phyloP scores from a whole-genome alignment of 2,888 invertebrate genomes.

The Bugula neritina region DNA sequence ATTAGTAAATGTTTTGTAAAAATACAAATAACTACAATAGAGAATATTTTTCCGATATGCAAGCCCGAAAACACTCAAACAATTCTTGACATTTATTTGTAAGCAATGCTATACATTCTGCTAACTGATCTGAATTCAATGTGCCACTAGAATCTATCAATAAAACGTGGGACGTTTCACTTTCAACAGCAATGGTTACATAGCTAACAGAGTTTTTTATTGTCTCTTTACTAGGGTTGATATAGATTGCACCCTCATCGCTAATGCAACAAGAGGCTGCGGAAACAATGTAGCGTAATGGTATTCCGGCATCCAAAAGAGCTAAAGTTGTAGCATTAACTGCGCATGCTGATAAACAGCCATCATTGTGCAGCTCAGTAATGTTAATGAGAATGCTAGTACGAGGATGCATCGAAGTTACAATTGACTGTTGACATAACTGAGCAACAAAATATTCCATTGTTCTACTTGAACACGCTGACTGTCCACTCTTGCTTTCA shows the following conservation, averaged over 20 bases:
- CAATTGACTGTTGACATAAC: conserved; percentile 69
- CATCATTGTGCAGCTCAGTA: conserved; percentile 75
- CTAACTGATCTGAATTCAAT: neutral
- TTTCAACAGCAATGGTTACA: conserved; percentile 45
- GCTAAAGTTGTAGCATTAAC: conserved; percentile 79
- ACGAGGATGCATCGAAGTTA: conserved; percentile 70
- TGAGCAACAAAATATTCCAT: conserved; percentile 70
- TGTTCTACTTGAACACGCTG: conserved; percentile 66
- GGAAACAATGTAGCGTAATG: conserved; percentile 74
- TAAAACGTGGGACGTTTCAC: conserved; percentile 28
- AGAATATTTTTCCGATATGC: neutral
- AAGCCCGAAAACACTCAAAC: conserved; percentile 4
- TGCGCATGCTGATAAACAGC: conserved; percentile 65
- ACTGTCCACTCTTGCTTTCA: conserved; percentile 69
- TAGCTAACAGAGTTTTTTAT: conserved; percentile 44
- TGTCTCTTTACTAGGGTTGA: conserved; percentile 62
- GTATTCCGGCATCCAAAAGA: conserved; percentile 73
- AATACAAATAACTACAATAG: neutral
- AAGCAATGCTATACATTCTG: neutral
- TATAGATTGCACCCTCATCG: conserved; percentile 58
- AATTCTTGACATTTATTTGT: neutral
- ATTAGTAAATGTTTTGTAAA: neutral
- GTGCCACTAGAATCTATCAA: neutral
- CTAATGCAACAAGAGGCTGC: conserved; percentile 69
- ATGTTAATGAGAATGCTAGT: conserved; percentile 71